Percentiles rank a stretch among this genome's conserved stretches.
Evolutionary conservation across 2,888 invertebrate genomes (phyloP).

Genomic region (Pollenia labialis): DNA sequence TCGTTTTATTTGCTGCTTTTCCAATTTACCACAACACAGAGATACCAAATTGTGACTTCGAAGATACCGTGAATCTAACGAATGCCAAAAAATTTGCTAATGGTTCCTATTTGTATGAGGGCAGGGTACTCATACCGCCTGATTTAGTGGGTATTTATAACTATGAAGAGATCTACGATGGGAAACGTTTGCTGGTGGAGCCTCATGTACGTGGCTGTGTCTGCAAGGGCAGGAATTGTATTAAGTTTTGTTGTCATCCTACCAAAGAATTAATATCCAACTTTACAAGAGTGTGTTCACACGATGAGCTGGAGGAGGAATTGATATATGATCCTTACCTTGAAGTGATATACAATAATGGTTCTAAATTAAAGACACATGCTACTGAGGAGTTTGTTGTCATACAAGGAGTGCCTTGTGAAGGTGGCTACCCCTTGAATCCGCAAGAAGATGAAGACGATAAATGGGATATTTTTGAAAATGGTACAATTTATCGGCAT

Average conservation of each 20-base stretch:
- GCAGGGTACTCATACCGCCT: conserved; percentile 74
- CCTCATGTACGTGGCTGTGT: conserved; percentile 78
- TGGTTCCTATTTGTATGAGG: conserved; percentile 77
- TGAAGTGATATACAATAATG: conserved; percentile 63
- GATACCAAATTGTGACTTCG: conserved; percentile 75
- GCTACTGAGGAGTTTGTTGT: conserved; percentile 58
- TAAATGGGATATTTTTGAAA: conserved; percentile 77
- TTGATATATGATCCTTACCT: conserved; percentile 66
- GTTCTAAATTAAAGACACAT: conserved; percentile 50
- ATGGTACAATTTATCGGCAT: conserved; percentile 68
- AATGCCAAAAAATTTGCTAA: conserved; percentile 72
- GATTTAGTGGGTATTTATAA: conserved; percentile 74
- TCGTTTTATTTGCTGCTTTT: conserved; percentile 35
- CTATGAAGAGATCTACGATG: conserved; percentile 71
- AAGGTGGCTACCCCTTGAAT: conserved; percentile 77
- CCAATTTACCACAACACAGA: conserved; percentile 47
- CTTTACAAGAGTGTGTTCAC: conserved; percentile 53
- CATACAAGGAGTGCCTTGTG: conserved; percentile 75
- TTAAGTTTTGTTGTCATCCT: conserved; percentile 78
- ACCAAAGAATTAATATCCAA: conserved; percentile 60
- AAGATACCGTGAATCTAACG: conserved; percentile 78
- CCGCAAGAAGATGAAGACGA: conserved; percentile 78
- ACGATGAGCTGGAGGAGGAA: conserved; percentile 51
- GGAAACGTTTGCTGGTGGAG: conserved; percentile 51
- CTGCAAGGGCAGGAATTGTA: conserved; percentile 77